phyloP scores from a whole-genome alignment of 2,113 vertebrate species.

The Heterotis niloticus region DNA sequence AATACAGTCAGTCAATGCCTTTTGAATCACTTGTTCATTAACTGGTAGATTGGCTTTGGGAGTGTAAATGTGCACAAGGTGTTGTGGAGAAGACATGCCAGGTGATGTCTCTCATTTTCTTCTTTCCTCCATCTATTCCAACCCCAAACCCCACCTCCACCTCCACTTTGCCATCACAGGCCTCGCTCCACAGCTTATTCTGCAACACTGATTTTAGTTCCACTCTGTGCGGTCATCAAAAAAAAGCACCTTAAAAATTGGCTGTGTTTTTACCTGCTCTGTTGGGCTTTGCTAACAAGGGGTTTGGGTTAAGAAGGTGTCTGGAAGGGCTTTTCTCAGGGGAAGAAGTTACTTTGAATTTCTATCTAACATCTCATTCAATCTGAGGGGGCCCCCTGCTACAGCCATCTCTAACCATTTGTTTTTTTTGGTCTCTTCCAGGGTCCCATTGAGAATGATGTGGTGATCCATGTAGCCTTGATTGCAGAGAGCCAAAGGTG shows the following conservation, averaged over 20 bases:
- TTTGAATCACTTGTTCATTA: not conserved
- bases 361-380: too few species aligned
- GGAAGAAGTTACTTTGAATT: too few species aligned
- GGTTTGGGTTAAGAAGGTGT: too few species aligned
- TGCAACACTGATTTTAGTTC: not conserved
- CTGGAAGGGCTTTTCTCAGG: too few species aligned
- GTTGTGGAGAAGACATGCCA: not conserved
- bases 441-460: conserved; percentile 93
- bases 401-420: not conserved
- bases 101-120: not conserved
- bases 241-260: conserved; percentile 6
- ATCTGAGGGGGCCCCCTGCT: too few species aligned
- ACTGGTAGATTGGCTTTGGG: not conserved
- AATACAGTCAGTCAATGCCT: not conserved
- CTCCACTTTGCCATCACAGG: not conserved
- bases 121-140: not conserved
- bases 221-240: not conserved
- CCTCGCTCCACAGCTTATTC: not conserved
- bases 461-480: conserved; percentile 86
- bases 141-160: not conserved
- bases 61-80: not conserved
- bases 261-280: not conserved
- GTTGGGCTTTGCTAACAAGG: too few species aligned
- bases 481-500: conserved; percentile 97
- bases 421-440: conserved; percentile 52